Conservation (phyloP, 1,140 invertebrate genomes). For the Hyposmocoma kahamanoa region DNA sequence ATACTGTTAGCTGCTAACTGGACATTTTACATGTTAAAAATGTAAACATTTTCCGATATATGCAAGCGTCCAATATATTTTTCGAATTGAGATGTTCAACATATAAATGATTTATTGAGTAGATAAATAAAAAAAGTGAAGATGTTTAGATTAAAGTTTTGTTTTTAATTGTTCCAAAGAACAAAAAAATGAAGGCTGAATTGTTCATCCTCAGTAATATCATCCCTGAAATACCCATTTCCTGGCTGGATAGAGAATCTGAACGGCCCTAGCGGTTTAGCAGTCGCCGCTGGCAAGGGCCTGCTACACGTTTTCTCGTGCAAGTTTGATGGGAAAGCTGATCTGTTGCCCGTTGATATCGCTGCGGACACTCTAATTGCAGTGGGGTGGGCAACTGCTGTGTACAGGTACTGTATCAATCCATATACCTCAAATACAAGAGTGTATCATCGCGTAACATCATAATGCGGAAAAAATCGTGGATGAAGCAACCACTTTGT, state of each 20-base stretch:
- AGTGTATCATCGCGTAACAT: background rate
- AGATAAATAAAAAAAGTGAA: background rate
- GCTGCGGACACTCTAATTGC: slow-evolving; percentile 86
- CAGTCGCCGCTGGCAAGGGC: slow-evolving; percentile 81
- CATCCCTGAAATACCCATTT: slow-evolving; percentile 52
- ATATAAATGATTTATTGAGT: background rate
- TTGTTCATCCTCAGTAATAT: slow-evolving; percentile 44
- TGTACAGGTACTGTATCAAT: slow-evolving; percentile 32
- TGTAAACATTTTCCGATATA: too few relatives aligned
- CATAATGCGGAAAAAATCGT: too few relatives aligned
- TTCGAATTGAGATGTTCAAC: background rate
- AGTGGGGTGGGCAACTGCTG: slow-evolving; percentile 79
- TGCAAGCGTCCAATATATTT: too few relatives aligned
- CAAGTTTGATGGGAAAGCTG: slow-evolving; percentile 63
- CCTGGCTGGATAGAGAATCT: slow-evolving; percentile 91
- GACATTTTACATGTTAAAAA: too few relatives aligned
- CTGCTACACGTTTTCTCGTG: slow-evolving; percentile 81
- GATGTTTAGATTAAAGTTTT: background rate
- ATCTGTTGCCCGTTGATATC: slow-evolving; percentile 88
- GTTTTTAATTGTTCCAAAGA: background rate
- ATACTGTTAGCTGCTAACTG: too few relatives aligned
- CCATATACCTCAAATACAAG: background rate
- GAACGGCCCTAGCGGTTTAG: slow-evolving; percentile 88
- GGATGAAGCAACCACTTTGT: too few relatives aligned
- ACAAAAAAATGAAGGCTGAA: background rate